These are phyloP conservation scores for Meloidogyne floridensis DNA, from an alignment of 1,140 invertebrate genomes.

Conservation along the genomic window DNA sequence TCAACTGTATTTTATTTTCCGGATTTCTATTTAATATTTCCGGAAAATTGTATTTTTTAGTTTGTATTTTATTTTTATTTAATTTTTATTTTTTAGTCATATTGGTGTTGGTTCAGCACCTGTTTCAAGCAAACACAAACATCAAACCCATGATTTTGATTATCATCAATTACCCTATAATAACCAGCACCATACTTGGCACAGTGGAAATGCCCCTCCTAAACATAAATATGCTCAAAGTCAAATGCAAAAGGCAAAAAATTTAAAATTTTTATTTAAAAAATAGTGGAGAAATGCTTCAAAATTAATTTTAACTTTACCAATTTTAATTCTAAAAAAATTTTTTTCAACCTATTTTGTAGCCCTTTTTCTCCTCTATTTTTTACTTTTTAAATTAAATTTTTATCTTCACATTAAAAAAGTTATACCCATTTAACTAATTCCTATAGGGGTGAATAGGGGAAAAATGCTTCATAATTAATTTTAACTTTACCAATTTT, in stretches of 20 bases:
- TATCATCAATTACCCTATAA: constrained; percentile 14
- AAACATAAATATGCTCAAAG: constrained; percentile 14
- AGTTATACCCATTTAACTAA: no score
- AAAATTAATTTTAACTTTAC: not conserved
- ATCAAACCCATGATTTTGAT: constrained; percentile 14
- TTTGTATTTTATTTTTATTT: not conserved
- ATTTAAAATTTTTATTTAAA: not conserved
- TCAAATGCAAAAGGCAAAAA: constrained; percentile 17
- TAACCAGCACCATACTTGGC: constrained; percentile 21
- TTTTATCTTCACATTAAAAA: no score
- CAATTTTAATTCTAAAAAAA: not conserved
- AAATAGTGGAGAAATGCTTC: not conserved
- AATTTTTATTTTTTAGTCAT: not conserved
- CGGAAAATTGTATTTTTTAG: not conserved
- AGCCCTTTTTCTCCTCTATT: not conserved
- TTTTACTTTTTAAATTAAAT: no score
- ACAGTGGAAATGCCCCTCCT: constrained; percentile 25
- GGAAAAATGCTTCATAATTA: not conserved
- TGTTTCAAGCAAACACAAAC: constrained; percentile 23
- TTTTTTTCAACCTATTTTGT: not conserved
- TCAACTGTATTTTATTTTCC: no score
- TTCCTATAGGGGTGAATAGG: not conserved
- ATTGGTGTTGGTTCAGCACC: constrained; percentile 13
- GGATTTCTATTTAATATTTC: no score
- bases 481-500: not conserved